Conservation (phyloP, 2,888 invertebrate genomes). For the Athalia cordata region DNA sequence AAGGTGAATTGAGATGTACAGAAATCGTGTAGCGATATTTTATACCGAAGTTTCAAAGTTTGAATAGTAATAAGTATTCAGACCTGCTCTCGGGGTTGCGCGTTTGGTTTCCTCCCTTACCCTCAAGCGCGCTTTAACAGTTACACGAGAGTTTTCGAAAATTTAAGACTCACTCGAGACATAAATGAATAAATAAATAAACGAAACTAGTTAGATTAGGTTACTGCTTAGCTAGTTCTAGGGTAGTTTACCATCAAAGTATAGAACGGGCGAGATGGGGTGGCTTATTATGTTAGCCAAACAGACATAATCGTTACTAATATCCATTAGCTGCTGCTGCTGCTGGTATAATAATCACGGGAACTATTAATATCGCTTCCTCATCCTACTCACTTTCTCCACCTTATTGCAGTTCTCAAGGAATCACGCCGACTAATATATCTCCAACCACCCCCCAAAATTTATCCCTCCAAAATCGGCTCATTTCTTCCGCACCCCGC, state of each 20-base stretch:
- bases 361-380: slow-evolving; percentile 36
- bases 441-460: slow-evolving; percentile 2
- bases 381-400: background rate
- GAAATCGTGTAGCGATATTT: no score
- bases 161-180: slow-evolving; percentile 12
- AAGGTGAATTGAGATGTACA: no score
- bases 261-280: background rate
- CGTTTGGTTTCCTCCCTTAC: no score
- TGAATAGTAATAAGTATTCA: no score
- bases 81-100: no score
- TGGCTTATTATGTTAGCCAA: background rate
- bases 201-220: background rate
- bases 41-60: no score
- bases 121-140: no score
- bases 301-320: slow-evolving; percentile 23
- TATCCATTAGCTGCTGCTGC: slow-evolving; percentile 33
- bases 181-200: slow-evolving; percentile 17
- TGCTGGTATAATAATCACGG: background rate
- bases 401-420: slow-evolving; percentile 16
- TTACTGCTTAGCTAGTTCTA: background rate
- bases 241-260: background rate
- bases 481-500: background rate
- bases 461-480: background rate
- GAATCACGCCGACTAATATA: slow-evolving; percentile 45
- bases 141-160: background rate